phyloP scores from a whole-genome alignment of 92 coral and sea anemone genomes.

The Parazoanthus swiftii region DNA sequence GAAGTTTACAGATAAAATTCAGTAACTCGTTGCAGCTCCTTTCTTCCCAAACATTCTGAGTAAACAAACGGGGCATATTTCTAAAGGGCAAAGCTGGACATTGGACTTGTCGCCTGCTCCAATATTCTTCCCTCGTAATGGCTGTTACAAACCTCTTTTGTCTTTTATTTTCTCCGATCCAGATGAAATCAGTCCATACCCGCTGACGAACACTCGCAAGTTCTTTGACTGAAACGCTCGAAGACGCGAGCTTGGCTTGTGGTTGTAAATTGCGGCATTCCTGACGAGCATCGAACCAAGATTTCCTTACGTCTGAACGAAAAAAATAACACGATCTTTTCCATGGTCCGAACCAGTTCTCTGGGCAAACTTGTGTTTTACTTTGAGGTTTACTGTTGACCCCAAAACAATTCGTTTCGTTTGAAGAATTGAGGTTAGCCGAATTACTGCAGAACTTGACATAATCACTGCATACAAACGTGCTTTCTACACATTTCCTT shows the following conservation, averaged over 20 bases:
- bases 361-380: background rate
- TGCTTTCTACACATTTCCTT: conserved; percentile 29
- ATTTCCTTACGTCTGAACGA: conserved; percentile 11
- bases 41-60: background rate
- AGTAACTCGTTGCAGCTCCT: conserved; percentile 17
- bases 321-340: conserved; percentile 29
- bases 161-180: background rate
- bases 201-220: background rate
- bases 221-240: background rate
- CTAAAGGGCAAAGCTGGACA: conserved; percentile 13
- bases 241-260: background rate
- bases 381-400: background rate
- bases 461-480: conserved; percentile 19
- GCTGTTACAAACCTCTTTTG: background rate
- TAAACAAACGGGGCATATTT: background rate
- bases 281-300: conserved; percentile 20
- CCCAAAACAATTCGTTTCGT: conserved; percentile 10
- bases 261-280: conserved; percentile 18
- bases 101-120: background rate
- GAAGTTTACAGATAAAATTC: conserved; percentile 26
- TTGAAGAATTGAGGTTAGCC: background rate
- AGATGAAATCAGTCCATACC: conserved; percentile 10
- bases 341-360: conserved; percentile 34
- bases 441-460: background rate
- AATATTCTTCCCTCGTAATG: background rate